These are phyloP conservation scores for rat (Rattus norvegicus) DNA, from an alignment of 2,113 vertebrate species.

Conservation along the genomic window GRCr8 NC_086030.1:34309501-34310000, in stretches of 20 bases:
- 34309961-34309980: not conserved
- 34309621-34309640: not conserved
- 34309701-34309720: too few relatives aligned
- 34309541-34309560: too few relatives aligned
- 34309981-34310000: not conserved
- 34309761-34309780: not conserved
- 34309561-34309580: too few relatives aligned
- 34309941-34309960: not conserved
- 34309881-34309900: not conserved
- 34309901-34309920: not conserved
- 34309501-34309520: not conserved
- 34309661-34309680: not conserved
- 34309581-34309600: not conserved
- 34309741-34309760: not conserved
- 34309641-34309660: too few relatives aligned
- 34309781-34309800: not conserved
- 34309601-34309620: not conserved
- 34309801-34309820: not conserved
- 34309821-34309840: not conserved
- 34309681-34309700: not conserved
- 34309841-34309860: not conserved
- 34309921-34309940: not conserved
- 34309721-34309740: not conserved
- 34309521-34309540: too few relatives aligned
- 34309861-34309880: not conserved